phyloP scores from a whole-genome alignment of 2,113 vertebrate species.

The Eulemur rufifrons region DNA sequence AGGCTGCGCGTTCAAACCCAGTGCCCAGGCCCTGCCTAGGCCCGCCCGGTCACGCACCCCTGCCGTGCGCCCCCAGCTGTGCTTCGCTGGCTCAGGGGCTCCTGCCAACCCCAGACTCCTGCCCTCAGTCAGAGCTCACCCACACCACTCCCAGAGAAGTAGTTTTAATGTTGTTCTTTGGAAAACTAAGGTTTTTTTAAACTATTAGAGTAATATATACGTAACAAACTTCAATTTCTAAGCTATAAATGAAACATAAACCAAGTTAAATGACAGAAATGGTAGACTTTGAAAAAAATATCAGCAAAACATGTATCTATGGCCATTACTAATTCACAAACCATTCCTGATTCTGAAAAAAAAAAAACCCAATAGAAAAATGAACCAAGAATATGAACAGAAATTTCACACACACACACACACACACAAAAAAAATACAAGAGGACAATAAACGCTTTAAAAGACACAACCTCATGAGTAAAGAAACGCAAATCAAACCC shows the following conservation, averaged over 20 bases:
- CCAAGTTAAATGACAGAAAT: neutral
- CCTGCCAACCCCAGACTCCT: accelerated
- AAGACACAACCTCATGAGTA: neutral
- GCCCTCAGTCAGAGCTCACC: neutral
- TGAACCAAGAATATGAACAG: neutral
- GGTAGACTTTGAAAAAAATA: neutral
- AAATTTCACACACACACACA: no score
- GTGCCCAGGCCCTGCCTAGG: neutral
- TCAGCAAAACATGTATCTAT: accelerated
- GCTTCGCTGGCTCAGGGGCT: neutral
- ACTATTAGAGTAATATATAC: neutral
- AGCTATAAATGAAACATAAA: neutral
- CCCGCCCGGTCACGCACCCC: accelerated
- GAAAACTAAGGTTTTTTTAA: neutral
- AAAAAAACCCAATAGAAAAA: neutral
- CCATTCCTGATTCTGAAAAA: neutral
- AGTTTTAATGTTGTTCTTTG: neutral
- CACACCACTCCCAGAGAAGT: neutral
- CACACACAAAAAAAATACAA: neutral
- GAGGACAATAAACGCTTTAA: neutral
- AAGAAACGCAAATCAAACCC: neutral
- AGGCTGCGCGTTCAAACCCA: accelerated
- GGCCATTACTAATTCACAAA: neutral
- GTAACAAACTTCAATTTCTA: no score
- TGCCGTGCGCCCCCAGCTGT: accelerated